Evolutionary conservation across 2,113 vertebrate genomes (phyloP), one percentile per base, ranked within the genome.

Genomic region (Tyto alba): DNA sequence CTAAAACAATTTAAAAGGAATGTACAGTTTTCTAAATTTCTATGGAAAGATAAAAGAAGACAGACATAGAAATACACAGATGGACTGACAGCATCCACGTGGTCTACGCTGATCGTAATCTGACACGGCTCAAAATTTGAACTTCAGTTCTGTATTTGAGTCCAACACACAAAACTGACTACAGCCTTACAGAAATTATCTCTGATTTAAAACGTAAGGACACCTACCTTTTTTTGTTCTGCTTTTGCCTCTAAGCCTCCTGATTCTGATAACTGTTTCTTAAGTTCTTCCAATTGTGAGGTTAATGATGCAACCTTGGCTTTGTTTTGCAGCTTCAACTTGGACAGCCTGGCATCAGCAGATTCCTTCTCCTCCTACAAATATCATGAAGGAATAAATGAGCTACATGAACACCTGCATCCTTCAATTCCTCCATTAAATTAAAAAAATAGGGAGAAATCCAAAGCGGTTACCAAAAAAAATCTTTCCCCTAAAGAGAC

Each of bases 251-350:
- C 97, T 16, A 91, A 96, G 26, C 91, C 72, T 82, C 89, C 97
- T 15, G 98, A 91, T 19, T 47, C 90, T 27, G 97, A 79, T 27
- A 98, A 90, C 13, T 98, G 98, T 41, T 98, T 99, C 97, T 95
- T 99, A 83, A 99, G 96, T 72, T 99, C 98, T 96, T 99, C 99
- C 94, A 99, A 64, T 88, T 99, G 99, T 0, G 98, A 84, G 10
- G 95, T 98, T 81, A 99, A 96, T 2, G 99, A 99, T 3, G 98
- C 98, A 83, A 99, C 98, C 96, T 99, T 99, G 80, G 99, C 99
- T 94, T 99, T 99, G 97, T 98, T 99, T 93, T 99, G 99, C 23
- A 99, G 98, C 80, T 98, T 99, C 84, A 99, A 92, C 97, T 99
- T 99, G 7, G 98, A 99, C 88, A 99, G 82, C 83, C 95, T 99